Percentiles rank a stretch among this genome's conserved stretches.
These are phyloP conservation scores for Pherbina coryleti DNA, from an alignment of 2,888 invertebrate species.

Conservation along the genomic window DNA sequence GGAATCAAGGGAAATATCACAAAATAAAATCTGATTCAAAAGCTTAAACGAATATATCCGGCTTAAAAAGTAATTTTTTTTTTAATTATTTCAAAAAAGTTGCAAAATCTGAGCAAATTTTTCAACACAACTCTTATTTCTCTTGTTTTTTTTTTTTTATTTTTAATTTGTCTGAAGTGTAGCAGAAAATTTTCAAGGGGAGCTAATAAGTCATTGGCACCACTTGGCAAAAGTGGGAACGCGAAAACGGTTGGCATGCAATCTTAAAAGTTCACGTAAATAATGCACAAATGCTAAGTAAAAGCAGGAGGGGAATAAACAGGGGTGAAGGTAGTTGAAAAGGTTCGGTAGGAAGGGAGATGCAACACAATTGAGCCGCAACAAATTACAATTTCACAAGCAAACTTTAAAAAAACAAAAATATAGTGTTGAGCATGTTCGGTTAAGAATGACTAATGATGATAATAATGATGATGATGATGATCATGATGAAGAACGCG, in stretches of 20 bases:
- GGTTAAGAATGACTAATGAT: background rate
- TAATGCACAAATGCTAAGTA: background rate
- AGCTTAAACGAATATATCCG: no score
- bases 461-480: background rate
- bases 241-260: constrained; percentile 1
- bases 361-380: constrained; percentile 18
- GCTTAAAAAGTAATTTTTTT: no score
- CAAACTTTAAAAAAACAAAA: constrained; percentile 22
- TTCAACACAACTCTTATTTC: no score
- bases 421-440: background rate
- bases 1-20: no score
- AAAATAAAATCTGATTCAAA: no score
- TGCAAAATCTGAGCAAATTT: no score
- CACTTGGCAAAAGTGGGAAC: background rate
- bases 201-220: constrained; percentile 10
- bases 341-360: background rate
- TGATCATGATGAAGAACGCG: background rate
- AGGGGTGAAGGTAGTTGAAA: background rate
- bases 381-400: constrained; percentile 34
- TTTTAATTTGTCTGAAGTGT: background rate
- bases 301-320: background rate
- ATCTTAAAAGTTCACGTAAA: constrained; percentile 3
- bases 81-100: no score
- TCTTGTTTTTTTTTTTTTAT: background rate
- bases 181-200: background rate